phyloP scores from a whole-genome alignment of 92 coral and sea anemone species.

The Parazoanthus atlanticus region DNA sequence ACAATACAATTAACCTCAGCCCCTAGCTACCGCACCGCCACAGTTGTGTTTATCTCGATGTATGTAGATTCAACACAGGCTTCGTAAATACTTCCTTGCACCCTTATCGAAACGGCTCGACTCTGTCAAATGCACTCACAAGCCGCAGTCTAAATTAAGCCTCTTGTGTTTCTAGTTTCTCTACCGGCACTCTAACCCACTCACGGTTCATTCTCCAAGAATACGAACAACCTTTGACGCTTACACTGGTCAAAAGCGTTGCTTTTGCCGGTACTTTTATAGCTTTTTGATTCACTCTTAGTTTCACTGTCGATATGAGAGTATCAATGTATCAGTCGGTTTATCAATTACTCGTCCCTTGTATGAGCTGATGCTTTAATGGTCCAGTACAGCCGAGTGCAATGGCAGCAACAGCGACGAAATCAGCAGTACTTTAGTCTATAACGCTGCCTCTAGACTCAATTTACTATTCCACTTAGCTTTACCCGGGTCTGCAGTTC shows the following conservation, averaged over 20 bases:
- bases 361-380: background rate
- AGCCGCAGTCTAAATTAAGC: background rate
- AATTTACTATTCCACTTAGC: background rate
- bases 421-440: background rate
- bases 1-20: background rate
- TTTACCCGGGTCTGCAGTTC: background rate
- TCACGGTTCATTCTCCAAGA: background rate
- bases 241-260: background rate
- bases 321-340: background rate
- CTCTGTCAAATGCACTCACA: background rate
- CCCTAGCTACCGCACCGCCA: background rate
- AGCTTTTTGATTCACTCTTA: background rate
- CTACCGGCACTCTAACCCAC: background rate
- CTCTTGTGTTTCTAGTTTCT: background rate
- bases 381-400: background rate
- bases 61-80: background rate
- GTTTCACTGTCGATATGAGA: background rate
- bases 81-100: background rate
- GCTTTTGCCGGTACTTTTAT: background rate
- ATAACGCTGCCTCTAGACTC: background rate
- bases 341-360: background rate
- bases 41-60: background rate
- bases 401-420: background rate
- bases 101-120: background rate
- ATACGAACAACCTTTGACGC: background rate